phyloP scores from a whole-genome alignment of 2,113 vertebrate genomes.

The Hoplias malabaricus region DNA sequence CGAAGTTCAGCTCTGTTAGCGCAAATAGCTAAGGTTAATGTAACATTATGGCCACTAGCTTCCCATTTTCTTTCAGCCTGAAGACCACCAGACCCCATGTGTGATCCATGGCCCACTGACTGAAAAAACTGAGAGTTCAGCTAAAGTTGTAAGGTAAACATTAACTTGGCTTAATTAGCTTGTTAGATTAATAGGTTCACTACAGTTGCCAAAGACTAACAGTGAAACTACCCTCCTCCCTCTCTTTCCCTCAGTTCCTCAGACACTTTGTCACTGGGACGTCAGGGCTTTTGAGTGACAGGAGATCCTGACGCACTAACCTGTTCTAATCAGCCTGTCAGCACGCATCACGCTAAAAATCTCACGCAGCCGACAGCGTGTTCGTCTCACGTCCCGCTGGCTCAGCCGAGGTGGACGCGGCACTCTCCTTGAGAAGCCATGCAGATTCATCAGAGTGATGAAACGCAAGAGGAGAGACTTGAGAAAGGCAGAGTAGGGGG shows the following conservation, averaged over 20 bases:
- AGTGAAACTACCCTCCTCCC: slow-evolving; percentile 35
- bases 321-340: slow-evolving; percentile 78
- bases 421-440: slow-evolving; percentile 72
- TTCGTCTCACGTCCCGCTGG: slow-evolving; percentile 29
- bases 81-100: too few species aligned
- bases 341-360: slow-evolving; percentile 68
- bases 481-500: background rate
- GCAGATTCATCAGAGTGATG: slow-evolving; percentile 75
- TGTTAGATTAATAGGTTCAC: background rate
- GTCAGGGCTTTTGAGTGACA: slow-evolving; percentile 67
- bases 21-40: too few species aligned
- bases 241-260: slow-evolving; percentile 53
- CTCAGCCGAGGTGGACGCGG: slow-evolving; percentile 35
- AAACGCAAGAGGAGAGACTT: slow-evolving; percentile 64
- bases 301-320: slow-evolving; percentile 66
- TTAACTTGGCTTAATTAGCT: background rate
- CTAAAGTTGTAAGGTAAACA: background rate
- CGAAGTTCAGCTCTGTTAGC: background rate
- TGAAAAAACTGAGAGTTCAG: too few species aligned
- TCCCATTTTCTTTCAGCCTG: too few species aligned
- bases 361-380: slow-evolving; percentile 57
- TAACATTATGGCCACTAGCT: too few species aligned
- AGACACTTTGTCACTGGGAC: slow-evolving; percentile 63
- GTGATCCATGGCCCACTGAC: too few species aligned
- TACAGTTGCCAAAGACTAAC: background rate